phyloP scores from a whole-genome alignment of 2,888 invertebrate genomes.

The Sminthurinus aureus region DNA sequence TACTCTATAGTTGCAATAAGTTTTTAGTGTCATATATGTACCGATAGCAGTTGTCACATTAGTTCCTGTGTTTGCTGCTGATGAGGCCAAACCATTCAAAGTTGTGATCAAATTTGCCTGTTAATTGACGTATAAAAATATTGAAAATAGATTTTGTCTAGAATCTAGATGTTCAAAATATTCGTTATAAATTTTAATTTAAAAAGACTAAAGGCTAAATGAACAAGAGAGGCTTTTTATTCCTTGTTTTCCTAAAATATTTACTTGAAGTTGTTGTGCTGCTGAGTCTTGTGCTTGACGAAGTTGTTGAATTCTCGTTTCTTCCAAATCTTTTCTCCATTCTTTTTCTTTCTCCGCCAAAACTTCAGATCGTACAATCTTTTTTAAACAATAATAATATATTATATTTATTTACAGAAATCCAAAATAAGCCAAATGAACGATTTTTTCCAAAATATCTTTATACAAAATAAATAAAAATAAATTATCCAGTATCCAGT shows the following conservation, averaged over 20 bases:
- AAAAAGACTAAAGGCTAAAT: neutral
- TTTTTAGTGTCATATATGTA: slow-evolving; percentile 7
- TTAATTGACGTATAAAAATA: too few relatives aligned
- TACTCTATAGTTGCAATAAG: too few relatives aligned
- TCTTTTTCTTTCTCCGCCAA: slow-evolving; percentile 3
- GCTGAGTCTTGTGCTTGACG: slow-evolving; percentile 50
- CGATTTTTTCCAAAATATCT: neutral
- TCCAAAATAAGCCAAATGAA: too few relatives aligned
- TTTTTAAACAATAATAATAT: too few relatives aligned
- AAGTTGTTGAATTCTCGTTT: too few relatives aligned
- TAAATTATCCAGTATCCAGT: neutral
- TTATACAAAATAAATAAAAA: neutral
- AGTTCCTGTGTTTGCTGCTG: slow-evolving; percentile 44
- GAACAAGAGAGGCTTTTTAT: neutral
- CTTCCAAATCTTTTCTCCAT: slow-evolving; percentile 19
- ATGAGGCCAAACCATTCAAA: slow-evolving; percentile 49
- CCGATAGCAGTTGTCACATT: slow-evolving; percentile 53
- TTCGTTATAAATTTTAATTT: neutral
- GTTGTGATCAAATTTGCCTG: slow-evolving; percentile 44
- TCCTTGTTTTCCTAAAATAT: slow-evolving; percentile 10
- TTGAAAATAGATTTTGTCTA: too few relatives aligned
- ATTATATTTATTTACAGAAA: too few relatives aligned
- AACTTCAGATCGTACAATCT: neutral
- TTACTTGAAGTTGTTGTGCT: slow-evolving; percentile 43
- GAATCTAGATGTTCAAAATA: too few relatives aligned